phyloP scores from a whole-genome alignment of 2,888 invertebrate genomes.

The Pseudococcus longispinus region DNA sequence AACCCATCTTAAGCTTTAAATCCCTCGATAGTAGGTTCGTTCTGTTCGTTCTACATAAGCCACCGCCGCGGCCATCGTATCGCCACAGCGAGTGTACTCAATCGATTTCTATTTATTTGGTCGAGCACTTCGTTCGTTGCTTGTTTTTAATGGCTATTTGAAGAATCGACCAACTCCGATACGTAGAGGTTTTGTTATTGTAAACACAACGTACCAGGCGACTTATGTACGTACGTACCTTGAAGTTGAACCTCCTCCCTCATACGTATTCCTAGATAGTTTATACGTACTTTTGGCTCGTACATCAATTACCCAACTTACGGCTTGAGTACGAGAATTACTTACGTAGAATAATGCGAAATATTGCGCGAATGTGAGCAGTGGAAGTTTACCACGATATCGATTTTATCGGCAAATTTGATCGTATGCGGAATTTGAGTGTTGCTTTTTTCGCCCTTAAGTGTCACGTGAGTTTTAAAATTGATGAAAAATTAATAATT shows the following conservation, averaged over 20 bases:
- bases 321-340: neutral
- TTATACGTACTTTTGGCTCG: neutral
- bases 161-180: neutral
- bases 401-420: neutral
- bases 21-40: neutral
- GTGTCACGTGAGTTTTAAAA: too few relatives aligned
- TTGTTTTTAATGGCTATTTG: constrained; percentile 23
- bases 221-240: neutral
- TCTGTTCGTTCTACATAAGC: neutral
- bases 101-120: constrained; percentile 28
- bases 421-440: too few relatives aligned
- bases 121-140: neutral
- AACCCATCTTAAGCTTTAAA: constrained; percentile 9
- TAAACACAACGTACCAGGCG: neutral
- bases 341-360: neutral
- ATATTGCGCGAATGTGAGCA: neutral
- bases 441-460: too few relatives aligned
- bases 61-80: too few relatives aligned
- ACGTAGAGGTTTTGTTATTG: neutral
- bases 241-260: neutral
- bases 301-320: neutral
- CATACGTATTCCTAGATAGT: neutral
- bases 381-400: neutral
- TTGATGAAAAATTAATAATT: too few relatives aligned
- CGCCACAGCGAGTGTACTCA: neutral